Percentiles rank a stretch among this genome's conserved stretches.
Conservation (phyloP, 2,888 invertebrate genomes). For the Oxystoma pomonae region DNA sequence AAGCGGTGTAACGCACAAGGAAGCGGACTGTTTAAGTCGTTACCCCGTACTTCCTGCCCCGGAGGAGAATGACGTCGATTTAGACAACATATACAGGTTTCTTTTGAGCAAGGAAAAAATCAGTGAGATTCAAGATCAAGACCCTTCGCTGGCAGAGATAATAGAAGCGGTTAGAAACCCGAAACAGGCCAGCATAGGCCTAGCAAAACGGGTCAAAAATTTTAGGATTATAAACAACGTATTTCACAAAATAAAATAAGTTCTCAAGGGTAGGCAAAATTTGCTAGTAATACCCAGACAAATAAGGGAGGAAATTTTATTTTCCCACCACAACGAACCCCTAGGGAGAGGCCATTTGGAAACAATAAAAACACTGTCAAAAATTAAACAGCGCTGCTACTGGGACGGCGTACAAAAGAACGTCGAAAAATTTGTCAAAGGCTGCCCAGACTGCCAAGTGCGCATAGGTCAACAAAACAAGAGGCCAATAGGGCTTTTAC, state of each 20-base stretch:
- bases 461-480: no score
- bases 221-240: neutral
- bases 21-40: conserved; percentile 6
- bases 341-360: conserved; percentile 23
- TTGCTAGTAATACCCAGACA: conserved; percentile 26
- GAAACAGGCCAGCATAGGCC: neutral
- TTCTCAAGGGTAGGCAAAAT: conserved; percentile 11
- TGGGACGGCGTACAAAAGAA: no score
- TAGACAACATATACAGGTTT: neutral
- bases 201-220: neutral
- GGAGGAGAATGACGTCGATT: neutral
- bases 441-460: no score
- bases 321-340: conserved; percentile 22
- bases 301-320: conserved; percentile 25
- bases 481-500: conserved; percentile 12
- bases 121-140: neutral
- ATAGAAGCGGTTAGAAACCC: neutral
- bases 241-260: neutral
- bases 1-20: conserved; percentile 1
- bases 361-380: conserved; percentile 24
- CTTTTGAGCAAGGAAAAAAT: neutral
- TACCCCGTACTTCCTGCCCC: neutral
- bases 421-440: no score
- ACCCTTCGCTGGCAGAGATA: neutral
- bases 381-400: conserved; percentile 24